Conservation (phyloP, 2,113 vertebrate genomes). For the Pygoscelis adeliae region DNA sequence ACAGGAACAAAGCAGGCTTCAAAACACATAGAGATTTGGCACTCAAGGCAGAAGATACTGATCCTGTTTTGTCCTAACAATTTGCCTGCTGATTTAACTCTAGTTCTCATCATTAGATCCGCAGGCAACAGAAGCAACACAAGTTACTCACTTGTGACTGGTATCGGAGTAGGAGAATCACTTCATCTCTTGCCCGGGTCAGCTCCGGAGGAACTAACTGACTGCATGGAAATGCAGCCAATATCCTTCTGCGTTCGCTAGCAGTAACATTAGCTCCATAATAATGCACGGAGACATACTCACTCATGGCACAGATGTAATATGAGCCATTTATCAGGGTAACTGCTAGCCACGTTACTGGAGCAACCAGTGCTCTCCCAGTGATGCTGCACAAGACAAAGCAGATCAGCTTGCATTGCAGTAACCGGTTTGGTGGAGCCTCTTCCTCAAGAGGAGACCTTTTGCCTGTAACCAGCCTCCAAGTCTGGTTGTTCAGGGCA, state of each 20-base stretch:
- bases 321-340: constrained; percentile 76
- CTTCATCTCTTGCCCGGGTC: constrained; percentile 61
- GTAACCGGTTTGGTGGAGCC: not conserved
- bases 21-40: not conserved
- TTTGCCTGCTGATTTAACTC: not conserved
- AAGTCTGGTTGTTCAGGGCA: constrained; percentile 73
- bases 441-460: constrained; percentile 28
- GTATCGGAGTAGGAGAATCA: constrained; percentile 73
- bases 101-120: not conserved
- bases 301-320: constrained; percentile 75
- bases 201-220: constrained; percentile 59
- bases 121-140: not conserved
- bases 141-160: constrained; percentile 76
- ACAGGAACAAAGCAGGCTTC: not conserved
- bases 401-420: constrained; percentile 71
- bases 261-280: not conserved
- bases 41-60: not conserved
- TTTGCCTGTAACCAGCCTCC: constrained; percentile 69
- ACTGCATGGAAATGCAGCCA: constrained; percentile 73
- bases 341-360: constrained; percentile 75
- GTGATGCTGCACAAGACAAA: constrained; percentile 70
- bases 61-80: not conserved
- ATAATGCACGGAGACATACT: constrained; percentile 50
- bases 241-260: not conserved
- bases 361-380: constrained; percentile 75